Evolutionary conservation across 1,140 invertebrate species (phyloP).

Genomic region (Schlechtendalia chinensis): DNA sequence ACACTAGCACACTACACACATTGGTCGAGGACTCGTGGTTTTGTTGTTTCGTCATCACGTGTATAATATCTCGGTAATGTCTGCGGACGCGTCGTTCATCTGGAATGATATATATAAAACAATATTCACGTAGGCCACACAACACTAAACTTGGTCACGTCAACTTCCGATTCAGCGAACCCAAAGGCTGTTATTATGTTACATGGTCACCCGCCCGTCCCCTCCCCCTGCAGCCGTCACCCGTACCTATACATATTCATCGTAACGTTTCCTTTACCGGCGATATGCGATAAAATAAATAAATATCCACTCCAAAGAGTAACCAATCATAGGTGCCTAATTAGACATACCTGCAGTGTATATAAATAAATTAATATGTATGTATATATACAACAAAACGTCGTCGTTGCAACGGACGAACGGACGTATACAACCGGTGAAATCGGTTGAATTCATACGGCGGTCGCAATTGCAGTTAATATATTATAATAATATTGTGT

Average conservation of each 20-base stretch:
- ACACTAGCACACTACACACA: no score
- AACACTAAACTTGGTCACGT: slow-evolving; percentile 49
- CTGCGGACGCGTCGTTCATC: slow-evolving; percentile 46
- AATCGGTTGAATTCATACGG: neutral
- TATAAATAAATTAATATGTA: no score
- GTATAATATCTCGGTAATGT: slow-evolving; percentile 31
- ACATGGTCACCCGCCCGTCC: slow-evolving; percentile 1
- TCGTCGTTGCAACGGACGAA: neutral
- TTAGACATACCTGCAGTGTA: neutral
- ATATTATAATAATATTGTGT: no score
- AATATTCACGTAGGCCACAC: slow-evolving; percentile 48
- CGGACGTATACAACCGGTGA: neutral
- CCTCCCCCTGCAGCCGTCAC: neutral
- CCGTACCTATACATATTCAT: neutral
- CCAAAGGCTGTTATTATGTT: slow-evolving; percentile 46
- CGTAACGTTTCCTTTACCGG: slow-evolving; percentile 14
- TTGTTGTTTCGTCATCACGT: slow-evolving; percentile 16
- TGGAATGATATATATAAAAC: slow-evolving; percentile 43
- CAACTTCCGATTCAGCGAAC: slow-evolving; percentile 49
- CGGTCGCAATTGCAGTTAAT: neutral
- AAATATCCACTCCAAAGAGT: slow-evolving; percentile 47
- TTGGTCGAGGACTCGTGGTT: neutral
- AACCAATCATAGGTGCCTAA: slow-evolving; percentile 37
- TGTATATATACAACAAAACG: neutral
- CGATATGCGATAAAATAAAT: slow-evolving; percentile 19